Evolutionary conservation across 1,140 invertebrate genomes (phyloP).

Genomic region (Philotrypesis tridentata): DNA sequence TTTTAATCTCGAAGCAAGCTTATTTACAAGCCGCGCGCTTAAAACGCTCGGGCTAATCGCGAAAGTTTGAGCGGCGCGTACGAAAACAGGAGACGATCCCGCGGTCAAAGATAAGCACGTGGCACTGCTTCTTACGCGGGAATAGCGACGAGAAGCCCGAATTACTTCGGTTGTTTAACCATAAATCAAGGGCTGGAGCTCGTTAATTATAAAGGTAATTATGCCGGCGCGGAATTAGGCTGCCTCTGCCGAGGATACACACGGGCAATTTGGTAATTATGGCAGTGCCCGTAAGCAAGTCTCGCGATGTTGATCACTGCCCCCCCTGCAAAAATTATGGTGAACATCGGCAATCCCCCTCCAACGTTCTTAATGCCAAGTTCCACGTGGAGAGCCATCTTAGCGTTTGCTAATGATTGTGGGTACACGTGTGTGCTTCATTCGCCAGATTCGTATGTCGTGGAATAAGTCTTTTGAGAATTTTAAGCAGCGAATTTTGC

Average conservation of each 20-base stretch:
- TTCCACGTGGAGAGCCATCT: too few species aligned
- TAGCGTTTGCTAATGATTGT: too few species aligned
- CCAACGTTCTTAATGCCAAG: too few species aligned
- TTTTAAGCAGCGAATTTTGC: not conserved
- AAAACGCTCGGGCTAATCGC: not conserved
- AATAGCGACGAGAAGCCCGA: not conserved
- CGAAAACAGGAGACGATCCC: conserved; percentile 11
- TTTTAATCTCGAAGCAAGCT: not conserved
- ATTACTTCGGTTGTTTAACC: conserved; percentile 27
- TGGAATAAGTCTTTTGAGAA: too few species aligned
- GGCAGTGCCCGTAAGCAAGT: conserved; percentile 22
- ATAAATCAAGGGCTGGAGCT: conserved; percentile 40
- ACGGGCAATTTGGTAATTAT: conserved; percentile 48
- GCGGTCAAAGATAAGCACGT: conserved; percentile 9
- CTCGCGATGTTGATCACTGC: conserved; percentile 25
- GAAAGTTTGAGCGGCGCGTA: conserved; percentile 11
- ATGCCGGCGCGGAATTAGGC: conserved; percentile 33
- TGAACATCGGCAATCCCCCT: too few species aligned
- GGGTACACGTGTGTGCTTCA: too few species aligned
- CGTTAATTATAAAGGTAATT: conserved; percentile 51
- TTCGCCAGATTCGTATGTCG: too few species aligned
- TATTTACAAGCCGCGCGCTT: not conserved
- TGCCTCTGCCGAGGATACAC: conserved; percentile 3
- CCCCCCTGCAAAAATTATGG: conserved; percentile 11
- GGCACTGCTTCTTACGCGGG: conserved; percentile 8